Evolutionary conservation across 2,797 vertebrate species (phyloP), one percentile per base, ranked within the genome.

Genomic region (Anguilla pacifica): DNA sequence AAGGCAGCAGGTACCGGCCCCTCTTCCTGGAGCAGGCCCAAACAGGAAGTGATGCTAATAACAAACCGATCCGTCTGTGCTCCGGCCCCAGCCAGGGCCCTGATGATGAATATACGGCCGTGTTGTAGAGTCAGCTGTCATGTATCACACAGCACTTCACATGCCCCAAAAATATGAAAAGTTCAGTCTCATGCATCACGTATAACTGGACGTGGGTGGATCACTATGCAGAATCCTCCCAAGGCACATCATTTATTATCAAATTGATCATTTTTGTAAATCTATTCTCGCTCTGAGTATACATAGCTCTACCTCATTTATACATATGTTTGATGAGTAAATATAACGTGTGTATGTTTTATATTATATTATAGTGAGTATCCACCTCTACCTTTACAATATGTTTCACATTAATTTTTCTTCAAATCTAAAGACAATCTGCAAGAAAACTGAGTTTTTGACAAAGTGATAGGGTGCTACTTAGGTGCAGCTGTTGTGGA

Each of bases 21-120:
- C 85, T 15, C 82, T 86, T 46, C 46, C 79, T 83, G 87, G 90
- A 89, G 39, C 25, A 0, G 39, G 1, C 87, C 91, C 92, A 93
- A 84, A 91, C 89, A 92, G 93, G 93, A 94, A 93, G 86, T 87
- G 86, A 85, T 83, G 91, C 91, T 91, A 92, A 94, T 89, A 93
- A 89, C 90, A 90, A 90, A 59, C 86, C 39, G 55, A 85, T 67
- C 86, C 5, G 55, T 89, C 88, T 88, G n/a, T 84, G 61, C 88
- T 89, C 77, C 70, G 84, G 88, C 43, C 67, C 83, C 72, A 87
- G 88, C 35, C 85, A 85, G 86, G 39, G 87, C 83, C 64, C 15
- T 85, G 88, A 83, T 89, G 85, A 82, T 85, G 39, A 7, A 35
- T 2, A 19, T 43, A 46, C 81, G 90, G 77, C 61, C 72, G 35